phyloP scores from a whole-genome alignment of 1,140 invertebrate genomes.

The Megalonaias nervosa region DNA sequence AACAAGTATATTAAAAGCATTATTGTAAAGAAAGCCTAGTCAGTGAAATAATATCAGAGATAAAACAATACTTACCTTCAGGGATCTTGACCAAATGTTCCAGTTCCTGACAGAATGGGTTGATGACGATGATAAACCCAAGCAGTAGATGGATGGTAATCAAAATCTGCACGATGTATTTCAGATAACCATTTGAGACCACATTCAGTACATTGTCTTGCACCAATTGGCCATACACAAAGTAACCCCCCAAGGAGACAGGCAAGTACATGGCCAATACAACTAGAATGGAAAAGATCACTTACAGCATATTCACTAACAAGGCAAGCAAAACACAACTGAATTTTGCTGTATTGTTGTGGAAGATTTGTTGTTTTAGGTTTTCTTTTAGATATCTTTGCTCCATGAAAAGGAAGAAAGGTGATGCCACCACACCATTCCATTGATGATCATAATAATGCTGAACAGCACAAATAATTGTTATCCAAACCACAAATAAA shows the following conservation, averaged over 20 bases:
- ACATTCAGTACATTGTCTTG: slow-evolving; percentile 61
- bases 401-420: too few relatives aligned
- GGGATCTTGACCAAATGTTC: slow-evolving; percentile 80
- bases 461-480: too few relatives aligned
- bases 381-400: too few relatives aligned
- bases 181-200: slow-evolving; percentile 37
- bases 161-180: slow-evolving; percentile 59
- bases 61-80: slow-evolving; percentile 73
- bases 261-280: slow-evolving; percentile 66
- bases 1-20: not conserved
- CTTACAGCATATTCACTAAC: too few relatives aligned
- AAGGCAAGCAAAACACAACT: too few relatives aligned
- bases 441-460: too few relatives aligned
- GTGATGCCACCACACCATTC: too few relatives aligned
- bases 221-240: slow-evolving; percentile 52
- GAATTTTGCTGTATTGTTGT: too few relatives aligned
- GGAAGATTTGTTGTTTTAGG: too few relatives aligned
- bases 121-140: slow-evolving; percentile 71
- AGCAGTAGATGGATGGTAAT: slow-evolving; percentile 70
- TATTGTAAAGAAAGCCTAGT: not conserved
- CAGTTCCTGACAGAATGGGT: slow-evolving; percentile 75
- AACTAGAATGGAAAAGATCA: slow-evolving; percentile 48
- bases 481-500: too few relatives aligned
- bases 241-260: slow-evolving; percentile 54
- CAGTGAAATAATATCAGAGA: not conserved